Evolutionary conservation across 1,140 invertebrate genomes (phyloP).

Genomic region (Camponotus pennsylvanicus): DNA sequence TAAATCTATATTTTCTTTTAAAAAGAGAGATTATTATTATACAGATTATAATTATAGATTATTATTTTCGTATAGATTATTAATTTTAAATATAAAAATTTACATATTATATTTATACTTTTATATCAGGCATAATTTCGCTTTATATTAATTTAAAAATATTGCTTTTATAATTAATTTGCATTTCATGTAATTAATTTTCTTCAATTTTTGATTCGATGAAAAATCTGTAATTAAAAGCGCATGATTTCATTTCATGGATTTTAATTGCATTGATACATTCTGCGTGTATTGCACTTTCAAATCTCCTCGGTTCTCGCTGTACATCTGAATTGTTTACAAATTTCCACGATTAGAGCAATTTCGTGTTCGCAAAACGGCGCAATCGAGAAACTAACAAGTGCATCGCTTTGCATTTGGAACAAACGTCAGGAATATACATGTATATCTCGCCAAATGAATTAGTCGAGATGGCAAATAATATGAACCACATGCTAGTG

Average conservation of each 20-base stretch:
- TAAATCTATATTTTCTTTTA: too few relatives aligned
- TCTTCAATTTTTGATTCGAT: neutral
- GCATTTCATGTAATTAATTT: neutral
- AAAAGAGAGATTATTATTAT: too few relatives aligned
- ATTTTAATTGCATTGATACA: neutral
- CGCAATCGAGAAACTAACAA: slow-evolving; percentile 3
- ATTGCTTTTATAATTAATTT: neutral
- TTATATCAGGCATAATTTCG: too few relatives aligned
- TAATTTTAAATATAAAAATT: too few relatives aligned
- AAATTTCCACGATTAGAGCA: slow-evolving; percentile 23
- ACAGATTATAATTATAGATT: too few relatives aligned
- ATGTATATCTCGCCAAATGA: slow-evolving; percentile 36
- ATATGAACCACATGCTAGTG: slow-evolving; percentile 18
- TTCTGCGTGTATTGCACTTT: neutral
- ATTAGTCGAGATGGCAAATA: slow-evolving; percentile 52
- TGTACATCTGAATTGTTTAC: neutral
- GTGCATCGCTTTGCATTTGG: neutral
- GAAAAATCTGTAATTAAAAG: neutral
- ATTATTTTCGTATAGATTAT: too few relatives aligned
- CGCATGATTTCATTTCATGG: too few relatives aligned
- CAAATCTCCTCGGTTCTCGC: neutral
- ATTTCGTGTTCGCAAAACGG: neutral
- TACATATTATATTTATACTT: too few relatives aligned
- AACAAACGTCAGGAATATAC: neutral
- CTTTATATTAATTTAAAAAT: too few relatives aligned